A percentile compares a stretch with the other conserved stretches of the same genome.
Evolutionary conservation across 2,113 vertebrate genomes (phyloP).

Genomic region (Xenopus borealis): DNA sequence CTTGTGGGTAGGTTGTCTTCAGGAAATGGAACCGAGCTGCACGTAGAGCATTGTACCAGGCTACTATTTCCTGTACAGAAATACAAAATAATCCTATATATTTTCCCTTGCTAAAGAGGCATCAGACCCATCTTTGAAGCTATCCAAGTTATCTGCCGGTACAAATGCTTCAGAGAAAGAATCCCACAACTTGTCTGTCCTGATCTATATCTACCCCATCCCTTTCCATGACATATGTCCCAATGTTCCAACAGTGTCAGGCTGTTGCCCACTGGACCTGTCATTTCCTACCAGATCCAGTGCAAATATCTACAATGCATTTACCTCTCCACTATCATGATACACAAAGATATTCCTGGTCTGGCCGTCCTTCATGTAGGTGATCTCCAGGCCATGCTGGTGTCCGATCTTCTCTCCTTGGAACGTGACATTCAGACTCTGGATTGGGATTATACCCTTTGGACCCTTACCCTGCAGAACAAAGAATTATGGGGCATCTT

Average conservation of each 20-base stretch:
- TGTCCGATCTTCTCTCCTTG: conserved; percentile 84
- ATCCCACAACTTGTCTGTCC: too few species aligned
- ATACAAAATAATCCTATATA: not conserved
- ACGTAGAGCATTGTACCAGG: conserved; percentile 89
- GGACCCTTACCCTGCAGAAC: conserved; percentile 73
- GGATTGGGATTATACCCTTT: conserved; percentile 78
- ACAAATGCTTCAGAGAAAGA: too few species aligned
- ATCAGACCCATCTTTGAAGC: too few species aligned
- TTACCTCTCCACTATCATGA: conserved; percentile 80
- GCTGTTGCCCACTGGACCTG: too few species aligned
- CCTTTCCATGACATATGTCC: too few species aligned
- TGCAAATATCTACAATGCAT: not conserved
- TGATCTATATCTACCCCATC: too few species aligned
- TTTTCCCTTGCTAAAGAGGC: too few species aligned
- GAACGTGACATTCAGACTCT: conserved; percentile 83
- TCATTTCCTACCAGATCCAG: too few species aligned
- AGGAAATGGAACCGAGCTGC: conserved; percentile 82
- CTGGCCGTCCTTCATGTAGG: conserved; percentile 66
- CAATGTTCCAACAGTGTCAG: too few species aligned
- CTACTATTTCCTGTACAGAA: conserved; percentile 81
- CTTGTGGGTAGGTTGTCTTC: conserved; percentile 75
- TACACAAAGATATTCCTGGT: conserved; percentile 85
- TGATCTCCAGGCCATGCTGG: conserved; percentile 82
- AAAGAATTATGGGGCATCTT: not conserved
- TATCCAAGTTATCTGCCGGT: too few species aligned